These are phyloP conservation scores for Amphipoea lucens DNA, from an alignment of 2,888 invertebrate species.

Conservation along the genomic window DNA sequence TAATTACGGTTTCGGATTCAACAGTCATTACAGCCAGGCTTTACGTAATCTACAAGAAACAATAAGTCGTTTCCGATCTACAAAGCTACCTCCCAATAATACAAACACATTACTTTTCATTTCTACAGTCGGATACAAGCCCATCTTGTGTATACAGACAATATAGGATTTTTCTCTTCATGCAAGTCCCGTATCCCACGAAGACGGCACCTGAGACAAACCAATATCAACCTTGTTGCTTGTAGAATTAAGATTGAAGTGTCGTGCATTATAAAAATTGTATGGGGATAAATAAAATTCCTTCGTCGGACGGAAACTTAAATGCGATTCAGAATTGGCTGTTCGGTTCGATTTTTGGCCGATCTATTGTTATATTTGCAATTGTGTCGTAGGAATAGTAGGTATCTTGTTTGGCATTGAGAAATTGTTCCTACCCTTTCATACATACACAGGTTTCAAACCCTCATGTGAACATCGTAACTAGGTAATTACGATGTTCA, in stretches of 20 bases:
- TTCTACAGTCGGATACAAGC: constrained; percentile 33
- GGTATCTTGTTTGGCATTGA: constrained; percentile 31
- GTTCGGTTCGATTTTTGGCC: constrained; percentile 56
- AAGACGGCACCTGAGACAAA: neutral
- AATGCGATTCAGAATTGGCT: constrained; percentile 65
- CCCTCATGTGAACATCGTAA: no score
- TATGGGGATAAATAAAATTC: constrained; percentile 59
- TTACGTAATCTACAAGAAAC: neutral
- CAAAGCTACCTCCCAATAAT: constrained; percentile 23
- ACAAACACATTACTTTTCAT: constrained; percentile 57
- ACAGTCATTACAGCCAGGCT: neutral
- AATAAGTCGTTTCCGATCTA: neutral
- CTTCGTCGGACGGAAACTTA: constrained; percentile 53
- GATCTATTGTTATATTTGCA: constrained; percentile 36
- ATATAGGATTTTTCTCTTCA: constrained; percentile 60
- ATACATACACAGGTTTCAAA: neutral
- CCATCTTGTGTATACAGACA: constrained; percentile 51
- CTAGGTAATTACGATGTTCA: neutral
- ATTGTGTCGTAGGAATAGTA: constrained; percentile 32
- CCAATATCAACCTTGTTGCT: constrained; percentile 41
- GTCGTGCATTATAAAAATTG: constrained; percentile 28
- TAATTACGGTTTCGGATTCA: neutral
- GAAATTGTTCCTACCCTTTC: constrained; percentile 15
- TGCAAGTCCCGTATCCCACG: constrained; percentile 51
- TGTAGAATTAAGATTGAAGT: neutral